Base-by-base conservation (phyloP, 2,113 vertebrate genomes). In the Lucifuga dentata region DNA sequence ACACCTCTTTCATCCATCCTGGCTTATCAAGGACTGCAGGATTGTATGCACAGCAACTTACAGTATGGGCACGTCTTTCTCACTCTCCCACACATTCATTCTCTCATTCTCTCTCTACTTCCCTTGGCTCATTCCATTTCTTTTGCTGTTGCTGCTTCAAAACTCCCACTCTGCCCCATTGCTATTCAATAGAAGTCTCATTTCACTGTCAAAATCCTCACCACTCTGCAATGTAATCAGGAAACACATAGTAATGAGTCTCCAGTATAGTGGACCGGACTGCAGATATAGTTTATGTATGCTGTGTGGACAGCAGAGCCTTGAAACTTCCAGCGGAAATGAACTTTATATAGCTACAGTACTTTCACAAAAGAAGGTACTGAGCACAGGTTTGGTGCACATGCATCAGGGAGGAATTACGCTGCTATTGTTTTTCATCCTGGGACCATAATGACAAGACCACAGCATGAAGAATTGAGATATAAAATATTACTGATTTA, bases 1-100 rank as follows among this genome's bases (percentile, higher is more conserved):
- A 40, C 68, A 36, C 73, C 66, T 72, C 62, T 71, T 80, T 81
- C 80, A 85, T 86, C 75, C 78, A 68, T 78, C 69, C 76, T 24
- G 67, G 51, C 86, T 91, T 92, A 92, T 91, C 83, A 60, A 86
- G 77, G 40, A 62, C 80, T 84, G 79, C 87, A 90, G 84, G 83
- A 80, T 83, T 83, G 75, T 78, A 69, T 81, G 81, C 74, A 82
- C 84, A 77, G 80, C 75, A 83, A 76, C 59, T 82, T 76, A 87
- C 62, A 57, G 81, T 70, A 58, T 56, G 26, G 58, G n/a, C 16
- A 17, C 78, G 67, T 72, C 44, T 5, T 52, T 74, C 70, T 75
- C 61, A 53, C 66, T 80, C 76, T 63, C 40, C 20, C 68, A 57
- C 56, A 62, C 39, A 35, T 33, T 67, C 69, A 10, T 33, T 55